Base-by-base conservation (phyloP, 2,113 vertebrate species). In the Meleagris gallopavo region DNA sequence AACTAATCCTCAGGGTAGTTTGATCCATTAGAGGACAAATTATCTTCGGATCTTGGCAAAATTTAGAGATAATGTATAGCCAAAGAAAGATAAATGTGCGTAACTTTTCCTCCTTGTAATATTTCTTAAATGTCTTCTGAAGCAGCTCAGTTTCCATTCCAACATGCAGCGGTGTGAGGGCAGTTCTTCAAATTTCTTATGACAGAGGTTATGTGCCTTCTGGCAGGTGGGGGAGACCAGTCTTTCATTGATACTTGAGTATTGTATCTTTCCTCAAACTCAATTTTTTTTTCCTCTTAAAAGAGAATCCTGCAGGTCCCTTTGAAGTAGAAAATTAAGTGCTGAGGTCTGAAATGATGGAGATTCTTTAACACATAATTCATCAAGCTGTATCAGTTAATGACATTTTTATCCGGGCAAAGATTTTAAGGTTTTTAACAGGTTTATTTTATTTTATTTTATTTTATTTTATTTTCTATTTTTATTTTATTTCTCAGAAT, bases 151-250 rank as follows among this genome's bases (percentile, higher is more conserved):
- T 91, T 91, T 83, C 55, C n/a, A 64, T 93, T 91, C 82, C 65
- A 89, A 20, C 13, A 43, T 55, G 19, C 64, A 61, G 30, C 6
- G 4, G 46, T 57, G 15, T 25, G 70, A 95, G 76, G 81, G 36
- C 82, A 90, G 36, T 74, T 88, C 91, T 88, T 95, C 69, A 94
- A 57, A 94, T 71, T 78, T 69, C 61, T 90, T 91, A 0, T 84
- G 93, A 94, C 88, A 91, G 69, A 90, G 89, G 87, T 96, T 91
- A 80, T 41, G 38, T 89, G 75, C 84, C 86, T 91, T 70, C 93
- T 95, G 91, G 88, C 89, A 94, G 73, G 72, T 78, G 93, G 83
- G 0, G 0, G 83, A 94, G 86, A 86, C 72, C 83, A 64, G 83
- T 78, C 88, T 81, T 85, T 91, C 86, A 54, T 79, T 73, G 73